Evolutionary conservation across 2,888 invertebrate genomes (phyloP), one percentile per base, ranked within the genome.

Genomic region (Andrena chrysosceles): DNA sequence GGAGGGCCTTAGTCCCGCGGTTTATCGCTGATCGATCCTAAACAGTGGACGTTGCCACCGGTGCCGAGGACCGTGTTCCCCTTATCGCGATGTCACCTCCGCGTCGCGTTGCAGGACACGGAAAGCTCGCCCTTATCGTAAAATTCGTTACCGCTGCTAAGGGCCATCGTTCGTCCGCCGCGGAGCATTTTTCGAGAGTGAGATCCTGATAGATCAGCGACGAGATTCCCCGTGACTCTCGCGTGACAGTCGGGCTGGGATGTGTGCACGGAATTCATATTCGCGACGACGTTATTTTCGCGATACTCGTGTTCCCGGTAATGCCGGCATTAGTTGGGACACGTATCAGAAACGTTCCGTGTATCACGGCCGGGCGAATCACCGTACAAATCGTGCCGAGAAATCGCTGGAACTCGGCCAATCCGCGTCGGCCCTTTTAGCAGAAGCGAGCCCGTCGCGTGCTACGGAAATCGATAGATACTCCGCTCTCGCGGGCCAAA

Each of bases 321-420:
- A 79, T 64, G 80, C 79, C 66, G 80, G 64, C 84, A 72, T 79
- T 83, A 84, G 81, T 64, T 67, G 74, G 72, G 75, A 71, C 78
- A 77, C 85, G 84, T 85, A 85, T 84, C 81, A 75, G 78, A 84
- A 84, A 69, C 75, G 56, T 69, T 81, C 80, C 59, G 74, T 78
- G 78, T 81, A 81, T 85, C 84, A 67, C 70, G 63, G 68, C 33
- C 80, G 54, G 73, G 16, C 71, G 84, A 78, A 74, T 85, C 84
- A 81, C 71, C 81, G 84, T 75, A 74, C 69, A 75, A 42, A 84
- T 77, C 67, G 84, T 81, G 81, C 71, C 72, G 80, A 70, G 84
- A 84, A 80, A 80, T 83, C 83, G 74, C 73, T 85, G 85, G 85
- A 85, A 84, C 81, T 66, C 63, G 78, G 84, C 85, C 84, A 85